phyloP scores from a whole-genome alignment of 2,113 vertebrate genomes.

The Otocyon megalotis region DNA sequence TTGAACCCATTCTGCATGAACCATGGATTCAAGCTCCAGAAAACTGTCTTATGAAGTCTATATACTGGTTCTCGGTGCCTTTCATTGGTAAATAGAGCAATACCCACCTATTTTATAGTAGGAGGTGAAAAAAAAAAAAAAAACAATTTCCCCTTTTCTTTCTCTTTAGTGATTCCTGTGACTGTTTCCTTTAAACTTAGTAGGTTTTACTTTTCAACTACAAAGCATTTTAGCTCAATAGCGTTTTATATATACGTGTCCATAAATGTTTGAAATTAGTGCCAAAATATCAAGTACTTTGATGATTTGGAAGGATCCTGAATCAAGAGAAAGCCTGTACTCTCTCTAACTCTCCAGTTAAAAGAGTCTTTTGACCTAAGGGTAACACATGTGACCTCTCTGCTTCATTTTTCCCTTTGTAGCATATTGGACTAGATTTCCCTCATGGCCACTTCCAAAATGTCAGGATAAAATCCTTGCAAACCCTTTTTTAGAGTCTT shows the following conservation, averaged over 20 bases:
- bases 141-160: not conserved
- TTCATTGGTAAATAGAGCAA: not conserved
- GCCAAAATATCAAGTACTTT: not conserved
- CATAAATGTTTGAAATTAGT: slow-evolving; percentile 9
- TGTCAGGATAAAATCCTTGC: not conserved
- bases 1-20: not conserved
- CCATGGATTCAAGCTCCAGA: not conserved
- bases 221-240: not conserved
- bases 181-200: slow-evolving; percentile 7
- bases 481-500: slow-evolving; percentile 7
- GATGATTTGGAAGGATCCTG: not conserved
- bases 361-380: not conserved
- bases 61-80: not conserved
- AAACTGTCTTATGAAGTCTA: not conserved
- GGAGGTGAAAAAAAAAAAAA: not conserved
- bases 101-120: not conserved
- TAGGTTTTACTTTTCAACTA: slow-evolving; percentile 21
- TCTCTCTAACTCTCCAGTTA: not conserved
- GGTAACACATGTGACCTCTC: not conserved
- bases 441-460: not conserved
- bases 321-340: not conserved
- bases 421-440: not conserved
- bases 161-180: not conserved
- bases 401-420: not conserved
- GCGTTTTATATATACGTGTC: not conserved